A percentile compares a stretch with the other conserved stretches of the same genome.
Conservation (phyloP, 1,140 invertebrate genomes). For the Brachionus rubens region DNA sequence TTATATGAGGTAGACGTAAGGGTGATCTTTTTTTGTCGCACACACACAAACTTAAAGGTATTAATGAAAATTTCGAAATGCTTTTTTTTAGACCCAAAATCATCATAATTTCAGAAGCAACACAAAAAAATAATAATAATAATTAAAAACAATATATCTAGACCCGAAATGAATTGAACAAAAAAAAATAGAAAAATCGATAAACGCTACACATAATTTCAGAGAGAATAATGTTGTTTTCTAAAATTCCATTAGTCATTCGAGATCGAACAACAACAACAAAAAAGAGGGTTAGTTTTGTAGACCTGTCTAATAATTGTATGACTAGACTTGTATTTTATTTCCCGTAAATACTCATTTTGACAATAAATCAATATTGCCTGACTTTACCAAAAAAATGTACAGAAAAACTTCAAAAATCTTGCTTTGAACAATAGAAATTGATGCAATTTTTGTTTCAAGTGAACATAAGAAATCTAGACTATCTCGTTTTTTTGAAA, state of each 20-base stretch:
- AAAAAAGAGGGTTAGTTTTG: too few species aligned
- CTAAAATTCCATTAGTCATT: conserved; percentile 12
- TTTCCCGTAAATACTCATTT: conserved; percentile 7
- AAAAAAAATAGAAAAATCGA: conserved; percentile 36
- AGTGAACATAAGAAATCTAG: conserved; percentile 2
- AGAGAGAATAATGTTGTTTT: not conserved
- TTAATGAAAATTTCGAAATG: too few species aligned
- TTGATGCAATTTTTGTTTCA: too few species aligned
- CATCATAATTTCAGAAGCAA: not conserved
- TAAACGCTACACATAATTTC: conserved; percentile 19
- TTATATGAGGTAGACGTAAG: too few species aligned
- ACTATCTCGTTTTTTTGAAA: not conserved
- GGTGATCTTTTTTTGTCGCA: too few species aligned
- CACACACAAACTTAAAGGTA: too few species aligned
- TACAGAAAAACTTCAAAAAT: too few species aligned
- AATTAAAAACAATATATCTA: conserved; percentile 22
- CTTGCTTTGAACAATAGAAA: too few species aligned
- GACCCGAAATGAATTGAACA: not conserved
- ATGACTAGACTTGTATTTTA: conserved; percentile 18
- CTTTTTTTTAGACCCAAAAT: too few species aligned
- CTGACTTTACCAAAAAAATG: not conserved
- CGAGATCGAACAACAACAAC: too few species aligned
- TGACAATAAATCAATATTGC: conserved; percentile 37
- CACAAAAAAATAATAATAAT: not conserved
- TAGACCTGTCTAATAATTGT: not conserved